Percentiles rank a stretch among this genome's conserved stretches.
Conservation (phyloP, 2,797 vertebrate species). For the Morus bassanus region DNA sequence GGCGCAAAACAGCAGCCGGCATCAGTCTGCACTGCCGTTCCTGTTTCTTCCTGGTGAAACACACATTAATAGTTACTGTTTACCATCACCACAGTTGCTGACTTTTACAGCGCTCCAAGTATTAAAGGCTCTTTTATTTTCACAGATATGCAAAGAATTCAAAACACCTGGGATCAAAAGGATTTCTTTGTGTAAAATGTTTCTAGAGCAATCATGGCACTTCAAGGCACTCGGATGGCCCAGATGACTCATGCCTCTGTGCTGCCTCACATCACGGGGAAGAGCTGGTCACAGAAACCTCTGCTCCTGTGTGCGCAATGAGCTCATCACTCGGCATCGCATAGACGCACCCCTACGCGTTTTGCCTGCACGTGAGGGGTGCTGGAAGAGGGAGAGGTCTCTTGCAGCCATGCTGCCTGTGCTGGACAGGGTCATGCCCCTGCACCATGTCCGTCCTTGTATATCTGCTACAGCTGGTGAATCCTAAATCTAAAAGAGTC, state of each 20-base stretch:
- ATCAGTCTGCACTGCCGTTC: fast-evolving
- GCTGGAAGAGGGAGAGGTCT: background rate
- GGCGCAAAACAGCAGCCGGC: background rate
- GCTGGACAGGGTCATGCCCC: background rate
- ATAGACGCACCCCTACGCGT: fast-evolving
- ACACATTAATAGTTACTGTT: background rate
- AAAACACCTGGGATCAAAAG: background rate
- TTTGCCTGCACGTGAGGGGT: background rate
- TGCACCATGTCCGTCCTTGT: fast-evolving
- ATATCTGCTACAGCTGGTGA: background rate
- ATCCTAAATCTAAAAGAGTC: background rate
- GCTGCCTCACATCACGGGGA: fast-evolving
- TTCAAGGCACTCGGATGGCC: background rate
- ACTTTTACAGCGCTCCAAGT: background rate
- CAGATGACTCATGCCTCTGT: background rate
- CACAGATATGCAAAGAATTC: background rate
- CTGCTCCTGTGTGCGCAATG: fast-evolving
- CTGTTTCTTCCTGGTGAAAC: background rate
- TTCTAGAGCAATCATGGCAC: background rate
- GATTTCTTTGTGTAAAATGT: background rate
- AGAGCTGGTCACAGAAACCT: background rate
- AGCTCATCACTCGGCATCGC: fast-evolving
- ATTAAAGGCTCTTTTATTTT: background rate
- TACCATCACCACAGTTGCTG: too few species aligned
- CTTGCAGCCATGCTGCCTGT: fast-evolving